These are phyloP conservation scores for Platypus cylindrus DNA, from an alignment of 2,888 invertebrate genomes.

Conservation along the genomic window DNA sequence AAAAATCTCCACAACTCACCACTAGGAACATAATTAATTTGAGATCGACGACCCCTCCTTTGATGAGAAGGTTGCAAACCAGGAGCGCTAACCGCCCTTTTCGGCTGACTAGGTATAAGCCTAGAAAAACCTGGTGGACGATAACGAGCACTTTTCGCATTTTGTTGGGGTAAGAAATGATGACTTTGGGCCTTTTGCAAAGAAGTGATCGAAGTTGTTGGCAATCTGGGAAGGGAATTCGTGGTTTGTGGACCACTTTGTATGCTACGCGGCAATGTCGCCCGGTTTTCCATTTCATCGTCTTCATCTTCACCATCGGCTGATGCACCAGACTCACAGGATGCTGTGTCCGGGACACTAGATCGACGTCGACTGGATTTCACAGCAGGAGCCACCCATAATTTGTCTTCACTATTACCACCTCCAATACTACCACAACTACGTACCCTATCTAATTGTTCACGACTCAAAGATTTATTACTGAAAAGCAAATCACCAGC, in stretches of 20 bases:
- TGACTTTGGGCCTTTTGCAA: constrained; percentile 54
- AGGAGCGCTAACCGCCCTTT: constrained; percentile 62
- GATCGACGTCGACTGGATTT: constrained; percentile 36
- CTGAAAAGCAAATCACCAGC: constrained; percentile 74
- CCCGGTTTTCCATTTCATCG: constrained; percentile 34
- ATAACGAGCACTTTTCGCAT: constrained; percentile 78
- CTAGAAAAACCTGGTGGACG: constrained; percentile 71
- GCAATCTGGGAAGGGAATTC: constrained; percentile 66
- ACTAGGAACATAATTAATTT: constrained; percentile 33
- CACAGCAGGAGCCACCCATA: constrained; percentile 31
- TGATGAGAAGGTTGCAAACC: constrained; percentile 57
- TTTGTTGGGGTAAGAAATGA: constrained; percentile 44
- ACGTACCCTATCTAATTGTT: constrained; percentile 57
- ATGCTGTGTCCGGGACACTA: constrained; percentile 45
- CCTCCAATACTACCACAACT: constrained; percentile 80
- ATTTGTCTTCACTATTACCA: constrained; percentile 41
- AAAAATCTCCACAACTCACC: constrained; percentile 40
- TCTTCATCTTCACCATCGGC: constrained; percentile 42
- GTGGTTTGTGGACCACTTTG: constrained; percentile 48
- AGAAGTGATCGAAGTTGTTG: constrained; percentile 38
- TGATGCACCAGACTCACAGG: constrained; percentile 37
- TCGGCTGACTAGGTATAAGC: constrained; percentile 42
- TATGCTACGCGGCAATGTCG: constrained; percentile 51
- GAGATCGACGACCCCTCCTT: constrained; percentile 39
- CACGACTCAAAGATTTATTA: constrained; percentile 65